A percentile compares a stretch with the other conserved stretches of the same genome.
phyloP scores from a whole-genome alignment of 2,888 invertebrate genomes.

The Pandemis corylana region DNA sequence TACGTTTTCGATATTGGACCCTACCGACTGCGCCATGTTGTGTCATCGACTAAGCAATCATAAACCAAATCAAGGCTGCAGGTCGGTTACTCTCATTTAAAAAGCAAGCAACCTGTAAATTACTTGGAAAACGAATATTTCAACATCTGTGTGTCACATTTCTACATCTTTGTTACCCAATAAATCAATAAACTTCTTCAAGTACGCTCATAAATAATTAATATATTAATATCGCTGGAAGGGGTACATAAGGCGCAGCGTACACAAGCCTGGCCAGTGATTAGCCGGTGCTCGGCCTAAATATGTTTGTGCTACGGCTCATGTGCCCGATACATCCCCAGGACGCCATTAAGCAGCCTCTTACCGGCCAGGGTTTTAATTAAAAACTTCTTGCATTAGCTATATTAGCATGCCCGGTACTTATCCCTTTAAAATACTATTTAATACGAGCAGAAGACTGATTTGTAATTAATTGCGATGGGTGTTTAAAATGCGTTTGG shows the following conservation, averaged over 20 bases:
- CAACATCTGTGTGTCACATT: neutral
- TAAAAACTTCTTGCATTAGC: slow-evolving; percentile 85
- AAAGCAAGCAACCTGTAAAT: too few species aligned
- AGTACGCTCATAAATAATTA: slow-evolving; percentile 43
- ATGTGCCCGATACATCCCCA: slow-evolving; percentile 75
- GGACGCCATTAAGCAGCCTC: slow-evolving; percentile 81
- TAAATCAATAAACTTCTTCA: slow-evolving; percentile 36
- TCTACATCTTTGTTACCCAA: neutral
- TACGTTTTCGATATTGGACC: too few species aligned
- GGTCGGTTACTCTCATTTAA: too few species aligned
- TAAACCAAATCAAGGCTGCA: too few species aligned
- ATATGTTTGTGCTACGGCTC: slow-evolving; percentile 84
- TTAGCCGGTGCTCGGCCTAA: slow-evolving; percentile 80
- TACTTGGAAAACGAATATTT: too few species aligned
- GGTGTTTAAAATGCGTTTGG: slow-evolving; percentile 13
- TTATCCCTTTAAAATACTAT: slow-evolving; percentile 80
- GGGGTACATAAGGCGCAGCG: slow-evolving; percentile 69
- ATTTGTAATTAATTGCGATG: slow-evolving; percentile 40
- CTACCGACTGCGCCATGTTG: too few species aligned
- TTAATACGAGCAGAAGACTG: slow-evolving; percentile 58
- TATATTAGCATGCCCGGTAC: slow-evolving; percentile 66
- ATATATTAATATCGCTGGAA: slow-evolving; percentile 63
- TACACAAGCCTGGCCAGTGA: slow-evolving; percentile 74
- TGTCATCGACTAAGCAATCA: too few species aligned
- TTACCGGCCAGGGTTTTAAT: slow-evolving; percentile 83